Evolutionary conservation across 2,797 vertebrate species (phyloP).

Genomic region (Thripadectes ignobilis): DNA sequence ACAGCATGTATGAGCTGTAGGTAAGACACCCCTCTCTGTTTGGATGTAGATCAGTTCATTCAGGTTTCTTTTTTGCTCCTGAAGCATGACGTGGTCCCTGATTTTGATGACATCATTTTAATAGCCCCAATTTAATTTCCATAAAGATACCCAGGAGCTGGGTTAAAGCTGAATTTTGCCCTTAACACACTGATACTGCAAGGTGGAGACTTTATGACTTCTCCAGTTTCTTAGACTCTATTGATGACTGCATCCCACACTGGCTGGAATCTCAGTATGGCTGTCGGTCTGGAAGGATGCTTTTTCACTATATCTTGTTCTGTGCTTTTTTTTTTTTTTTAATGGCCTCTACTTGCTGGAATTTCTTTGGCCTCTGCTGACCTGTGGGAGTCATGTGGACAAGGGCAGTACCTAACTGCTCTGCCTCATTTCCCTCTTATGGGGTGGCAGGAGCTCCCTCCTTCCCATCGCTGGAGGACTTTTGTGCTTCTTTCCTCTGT

Average conservation of each 20-base stretch:
- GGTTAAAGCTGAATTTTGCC: not conserved
- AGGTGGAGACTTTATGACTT: not conserved
- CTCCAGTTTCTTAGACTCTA: not conserved
- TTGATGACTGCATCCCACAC: fast-evolving
- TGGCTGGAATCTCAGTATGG: not conserved
- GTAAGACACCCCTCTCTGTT: not conserved
- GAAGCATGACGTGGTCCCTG: not conserved
- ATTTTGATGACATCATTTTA: not conserved
- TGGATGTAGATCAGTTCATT: not conserved
- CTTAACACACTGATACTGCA: not conserved
- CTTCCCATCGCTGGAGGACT: not conserved
- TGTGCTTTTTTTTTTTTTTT: not conserved
- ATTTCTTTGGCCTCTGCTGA: not conserved
- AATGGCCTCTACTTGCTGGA: not conserved
- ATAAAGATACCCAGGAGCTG: not conserved
- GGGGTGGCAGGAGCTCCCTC: not conserved
- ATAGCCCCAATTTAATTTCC: not conserved
- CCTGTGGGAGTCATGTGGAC: not conserved
- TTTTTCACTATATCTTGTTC: not conserved
- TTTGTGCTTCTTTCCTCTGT: not conserved
- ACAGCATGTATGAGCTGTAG: not conserved
- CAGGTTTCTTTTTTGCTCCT: not conserved
- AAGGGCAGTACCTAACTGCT: not conserved
- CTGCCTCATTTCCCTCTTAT: not conserved
- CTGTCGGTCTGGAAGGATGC: not conserved